A percentile compares a stretch with the other conserved stretches of the same genome.
phyloP scores from a whole-genome alignment of 2,888 invertebrate genomes.

The Formica aserva region DNA sequence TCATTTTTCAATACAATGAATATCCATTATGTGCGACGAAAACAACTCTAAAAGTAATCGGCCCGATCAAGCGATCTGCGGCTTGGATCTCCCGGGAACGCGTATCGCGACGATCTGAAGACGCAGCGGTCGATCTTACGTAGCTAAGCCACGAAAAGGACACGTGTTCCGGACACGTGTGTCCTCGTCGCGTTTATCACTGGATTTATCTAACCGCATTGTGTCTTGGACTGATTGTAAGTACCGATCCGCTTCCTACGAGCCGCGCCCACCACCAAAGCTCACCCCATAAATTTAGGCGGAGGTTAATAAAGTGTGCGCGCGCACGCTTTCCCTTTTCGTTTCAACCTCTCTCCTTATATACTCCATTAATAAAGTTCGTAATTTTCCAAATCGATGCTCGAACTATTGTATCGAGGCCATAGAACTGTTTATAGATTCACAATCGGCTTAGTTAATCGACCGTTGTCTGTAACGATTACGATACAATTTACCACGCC shows the following conservation, averaged over 20 bases:
- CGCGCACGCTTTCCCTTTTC: not conserved
- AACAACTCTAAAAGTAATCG: slow-evolving; percentile 24
- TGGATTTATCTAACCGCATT: slow-evolving; percentile 71
- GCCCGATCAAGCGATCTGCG: slow-evolving; percentile 56
- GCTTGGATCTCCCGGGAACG: slow-evolving; percentile 58
- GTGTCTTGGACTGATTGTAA: slow-evolving; percentile 66
- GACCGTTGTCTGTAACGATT: slow-evolving; percentile 1
- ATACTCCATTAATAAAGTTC: slow-evolving; percentile 30
- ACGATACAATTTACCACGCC: slow-evolving; percentile 1
- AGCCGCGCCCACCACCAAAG: slow-evolving; percentile 52
- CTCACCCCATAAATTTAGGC: slow-evolving; percentile 64
- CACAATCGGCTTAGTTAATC: slow-evolving; percentile 3
- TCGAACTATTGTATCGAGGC: not conserved
- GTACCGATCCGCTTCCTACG: slow-evolving; percentile 58
- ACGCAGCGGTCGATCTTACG: slow-evolving; percentile 64
- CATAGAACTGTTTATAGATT: not conserved
- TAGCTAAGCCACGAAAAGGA: slow-evolving; percentile 69
- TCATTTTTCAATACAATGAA: not conserved
- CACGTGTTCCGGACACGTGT: slow-evolving; percentile 79
- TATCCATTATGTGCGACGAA: not conserved
- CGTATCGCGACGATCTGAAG: slow-evolving; percentile 72
- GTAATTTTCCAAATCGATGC: slow-evolving; percentile 55
- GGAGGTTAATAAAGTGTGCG: slow-evolving; percentile 64
- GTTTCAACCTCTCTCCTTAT: not conserved
- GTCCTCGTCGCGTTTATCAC: slow-evolving; percentile 73